These are phyloP conservation scores for Psittacula echo DNA, from an alignment of 2,797 vertebrate genomes.

Conservation along the genomic window DNA sequence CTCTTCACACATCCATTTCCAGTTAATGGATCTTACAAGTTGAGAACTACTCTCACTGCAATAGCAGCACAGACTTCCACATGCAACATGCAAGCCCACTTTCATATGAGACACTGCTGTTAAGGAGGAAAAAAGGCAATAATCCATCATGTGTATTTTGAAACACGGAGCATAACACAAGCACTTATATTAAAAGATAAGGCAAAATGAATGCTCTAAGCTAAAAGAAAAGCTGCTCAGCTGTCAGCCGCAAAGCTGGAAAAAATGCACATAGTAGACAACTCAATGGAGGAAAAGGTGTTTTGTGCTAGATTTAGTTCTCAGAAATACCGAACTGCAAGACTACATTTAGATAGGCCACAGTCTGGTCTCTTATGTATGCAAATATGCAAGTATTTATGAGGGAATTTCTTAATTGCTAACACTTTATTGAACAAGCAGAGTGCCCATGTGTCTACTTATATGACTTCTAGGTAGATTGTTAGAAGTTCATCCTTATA, in stretches of 20 bases:
- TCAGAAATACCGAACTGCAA: neutral
- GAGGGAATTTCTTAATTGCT: neutral
- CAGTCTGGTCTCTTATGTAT: neutral
- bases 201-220: neutral
- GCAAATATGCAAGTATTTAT: neutral
- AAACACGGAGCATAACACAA: neutral
- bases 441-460: neutral
- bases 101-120: neutral
- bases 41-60: neutral
- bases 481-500: neutral
- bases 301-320: neutral
- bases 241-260: neutral
- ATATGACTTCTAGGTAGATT: neutral
- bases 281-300: neutral
- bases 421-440: neutral
- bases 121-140: neutral
- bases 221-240: neutral
- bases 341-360: neutral
- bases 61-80: neutral
- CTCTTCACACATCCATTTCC: neutral
- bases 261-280: neutral
- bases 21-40: neutral
- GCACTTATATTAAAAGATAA: neutral
- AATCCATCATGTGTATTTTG: neutral
- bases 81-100: neutral